phyloP scores from a whole-genome alignment of 2,888 invertebrate species.

The Cepaea hortensis region DNA sequence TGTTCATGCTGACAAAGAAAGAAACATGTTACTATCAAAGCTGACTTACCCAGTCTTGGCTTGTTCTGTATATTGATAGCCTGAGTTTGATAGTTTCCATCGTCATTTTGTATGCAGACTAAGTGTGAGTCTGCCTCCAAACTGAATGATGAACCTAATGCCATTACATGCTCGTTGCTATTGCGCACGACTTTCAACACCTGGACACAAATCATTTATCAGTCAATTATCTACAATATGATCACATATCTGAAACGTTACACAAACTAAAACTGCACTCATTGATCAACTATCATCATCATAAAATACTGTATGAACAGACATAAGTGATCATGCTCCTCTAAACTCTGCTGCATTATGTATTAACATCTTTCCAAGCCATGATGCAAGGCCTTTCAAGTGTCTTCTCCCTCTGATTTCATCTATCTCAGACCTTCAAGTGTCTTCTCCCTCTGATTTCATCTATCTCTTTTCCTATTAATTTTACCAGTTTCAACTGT shows the following conservation, averaged over 20 bases:
- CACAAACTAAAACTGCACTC: background rate
- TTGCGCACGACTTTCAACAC: constrained; percentile 86
- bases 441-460: too few species aligned
- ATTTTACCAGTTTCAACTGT: too few species aligned
- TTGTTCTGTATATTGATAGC: constrained; percentile 91
- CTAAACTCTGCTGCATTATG: too few species aligned
- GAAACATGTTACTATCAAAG: background rate
- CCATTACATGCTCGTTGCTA: constrained; percentile 87
- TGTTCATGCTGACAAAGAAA: too few species aligned
- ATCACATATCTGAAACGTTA: background rate
- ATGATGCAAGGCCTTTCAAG: too few species aligned
- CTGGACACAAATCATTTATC: constrained; percentile 68
- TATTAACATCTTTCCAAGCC: too few species aligned
- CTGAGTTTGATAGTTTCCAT: constrained; percentile 87
- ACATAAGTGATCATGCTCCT: too few species aligned
- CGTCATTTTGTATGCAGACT: constrained; percentile 88
- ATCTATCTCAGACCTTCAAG: too few species aligned
- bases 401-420: too few species aligned
- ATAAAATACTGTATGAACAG: background rate
- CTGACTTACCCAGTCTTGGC: constrained; percentile 82
- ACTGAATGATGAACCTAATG: constrained; percentile 88
- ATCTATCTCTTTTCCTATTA: too few species aligned
- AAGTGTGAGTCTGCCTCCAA: constrained; percentile 88
- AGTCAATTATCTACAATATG: background rate
- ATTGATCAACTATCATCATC: background rate